A percentile compares a stretch with the other conserved stretches of the same genome.
Evolutionary conservation across 2,888 invertebrate genomes (phyloP).

Genomic region (Hypselothyrea guttata): DNA sequence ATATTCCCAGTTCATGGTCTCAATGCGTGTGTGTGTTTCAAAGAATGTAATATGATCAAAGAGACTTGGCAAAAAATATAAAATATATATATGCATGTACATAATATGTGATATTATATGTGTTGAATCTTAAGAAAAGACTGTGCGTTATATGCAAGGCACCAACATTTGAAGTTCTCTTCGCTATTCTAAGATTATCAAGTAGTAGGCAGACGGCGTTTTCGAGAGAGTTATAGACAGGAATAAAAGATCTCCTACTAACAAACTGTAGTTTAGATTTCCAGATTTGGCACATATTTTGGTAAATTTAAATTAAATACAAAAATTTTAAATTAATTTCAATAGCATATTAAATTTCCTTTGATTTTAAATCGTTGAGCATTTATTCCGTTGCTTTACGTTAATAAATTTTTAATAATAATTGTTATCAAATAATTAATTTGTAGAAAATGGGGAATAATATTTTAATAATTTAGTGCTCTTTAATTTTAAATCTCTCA

Average conservation of each 20-base stretch:
- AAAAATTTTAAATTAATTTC: too few relatives aligned
- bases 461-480: too few relatives aligned
- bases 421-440: too few relatives aligned
- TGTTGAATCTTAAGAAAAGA: slow-evolving; percentile 25
- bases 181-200: not conserved
- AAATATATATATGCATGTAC: slow-evolving; percentile 25
- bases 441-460: too few relatives aligned
- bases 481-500: too few relatives aligned
- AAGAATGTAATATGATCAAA: slow-evolving; percentile 29
- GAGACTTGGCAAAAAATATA: slow-evolving; percentile 29
- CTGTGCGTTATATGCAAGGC: slow-evolving; percentile 39
- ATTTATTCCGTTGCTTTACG: too few relatives aligned
- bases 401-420: too few relatives aligned
- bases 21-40: slow-evolving; percentile 17
- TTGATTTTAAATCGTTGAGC: too few relatives aligned
- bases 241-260: too few relatives aligned
- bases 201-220: too few relatives aligned
- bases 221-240: not conserved
- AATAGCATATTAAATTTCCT: not conserved
- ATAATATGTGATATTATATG: slow-evolving; percentile 23
- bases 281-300: slow-evolving; percentile 19
- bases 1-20: slow-evolving; percentile 20
- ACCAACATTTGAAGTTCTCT: slow-evolving; percentile 34
- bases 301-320: not conserved
- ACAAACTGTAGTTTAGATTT: too few relatives aligned